Evolutionary conservation across 2,797 vertebrate genomes (phyloP).

Genomic region (Furcifer pardalis): DNA sequence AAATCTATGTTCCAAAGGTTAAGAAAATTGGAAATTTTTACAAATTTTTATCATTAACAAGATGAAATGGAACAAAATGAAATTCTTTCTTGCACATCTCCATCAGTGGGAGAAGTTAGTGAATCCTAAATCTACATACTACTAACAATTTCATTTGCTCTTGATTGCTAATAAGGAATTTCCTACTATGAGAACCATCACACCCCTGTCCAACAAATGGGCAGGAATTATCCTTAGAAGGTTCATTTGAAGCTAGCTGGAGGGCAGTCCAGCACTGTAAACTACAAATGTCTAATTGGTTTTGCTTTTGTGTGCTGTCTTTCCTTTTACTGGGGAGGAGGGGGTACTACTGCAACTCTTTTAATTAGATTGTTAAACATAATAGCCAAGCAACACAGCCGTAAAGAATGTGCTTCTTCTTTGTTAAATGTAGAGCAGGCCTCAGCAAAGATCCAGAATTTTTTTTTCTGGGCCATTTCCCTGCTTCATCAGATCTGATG

Average conservation of each 20-base stretch:
- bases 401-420: slow-evolving; percentile 78
- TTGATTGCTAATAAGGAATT: slow-evolving; percentile 18
- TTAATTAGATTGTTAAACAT: slow-evolving; percentile 86
- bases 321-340: slow-evolving; percentile 77
- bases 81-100: background rate
- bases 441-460: slow-evolving; percentile 74
- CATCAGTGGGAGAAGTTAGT: background rate
- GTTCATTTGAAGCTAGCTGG: slow-evolving; percentile 77
- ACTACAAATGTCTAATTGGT: slow-evolving; percentile 85
- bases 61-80: background rate
- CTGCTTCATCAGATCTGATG: slow-evolving; percentile 73
- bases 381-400: slow-evolving; percentile 76
- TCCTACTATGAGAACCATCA: background rate
- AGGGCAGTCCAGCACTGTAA: slow-evolving; percentile 73
- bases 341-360: slow-evolving; percentile 74
- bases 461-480: slow-evolving; percentile 80
- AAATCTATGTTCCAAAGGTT: background rate
- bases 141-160: slow-evolving; percentile 9
- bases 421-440: slow-evolving; percentile 75
- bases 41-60: background rate
- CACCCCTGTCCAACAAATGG: slow-evolving; percentile 70
- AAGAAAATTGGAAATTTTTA: background rate
- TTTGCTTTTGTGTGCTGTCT: slow-evolving; percentile 77
- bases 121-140: background rate
- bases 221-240: slow-evolving; percentile 67